Base-by-base conservation (phyloP, 2,113 vertebrate genomes). In the Caranx melampygus region DNA sequence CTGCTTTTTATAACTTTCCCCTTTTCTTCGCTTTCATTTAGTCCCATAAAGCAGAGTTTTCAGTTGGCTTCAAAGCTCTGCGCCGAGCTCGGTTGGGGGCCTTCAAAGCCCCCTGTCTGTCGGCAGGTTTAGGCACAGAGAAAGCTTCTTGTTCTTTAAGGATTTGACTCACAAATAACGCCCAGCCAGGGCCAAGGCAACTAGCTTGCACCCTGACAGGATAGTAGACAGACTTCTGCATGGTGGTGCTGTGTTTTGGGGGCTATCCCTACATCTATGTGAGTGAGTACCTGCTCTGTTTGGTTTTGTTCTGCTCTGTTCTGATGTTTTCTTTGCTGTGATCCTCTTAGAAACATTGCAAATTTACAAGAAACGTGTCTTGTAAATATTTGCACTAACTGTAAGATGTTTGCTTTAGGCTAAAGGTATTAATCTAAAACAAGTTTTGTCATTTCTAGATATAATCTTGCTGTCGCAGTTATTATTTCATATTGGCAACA, bases 101-200 rank as follows among this genome's bases (percentile, higher is more conserved):
- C 94, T 94, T 95, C 94, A 95, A 95, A 95, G 94, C 94, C 90
- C 89, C 93, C 94, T 88, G 88, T 93, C 92, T 93, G 94, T 94
- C 94, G 90, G 94, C 93, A 95, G 95, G 94, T 95, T 94, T 94
- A 94, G 92, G 93, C 90, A 89, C 90, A 94, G 93, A 95, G 88
- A 95, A 95, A 94, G 94, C 92, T 87, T 90, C 93, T 94, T 92
- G 91, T 93, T 95, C 94, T 95, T 94, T 89, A 94, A 94, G 92
- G 94, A 93, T 94, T 93, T 93, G 90, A 93, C 94, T 95, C 92
- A 94, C 93, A 95, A 95, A 95, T 94, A 94, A 92, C 91, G 89
- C 87, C 90, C 88, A 87, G 90, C 91, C 90, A 87, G 88, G 90
- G 90, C 92, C 91, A 84, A 87, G 92, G 87, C 87, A 90, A 66